Conservation (phyloP, 2,888 invertebrate species). For the Himalopsyche japonica region DNA sequence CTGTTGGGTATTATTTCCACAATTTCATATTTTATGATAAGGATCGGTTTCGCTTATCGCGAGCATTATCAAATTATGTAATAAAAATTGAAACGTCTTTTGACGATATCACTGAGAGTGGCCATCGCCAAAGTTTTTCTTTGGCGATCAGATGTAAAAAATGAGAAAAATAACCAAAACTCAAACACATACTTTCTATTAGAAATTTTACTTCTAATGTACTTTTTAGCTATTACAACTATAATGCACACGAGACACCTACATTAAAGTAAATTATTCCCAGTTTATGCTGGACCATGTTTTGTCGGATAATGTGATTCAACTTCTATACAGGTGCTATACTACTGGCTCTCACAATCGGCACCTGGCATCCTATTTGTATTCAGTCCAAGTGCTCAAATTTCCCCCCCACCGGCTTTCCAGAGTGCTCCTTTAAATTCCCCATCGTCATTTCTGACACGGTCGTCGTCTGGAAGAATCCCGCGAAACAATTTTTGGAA, state of each 20-base stretch:
- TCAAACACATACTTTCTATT: too few relatives aligned
- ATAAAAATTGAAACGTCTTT: too few relatives aligned
- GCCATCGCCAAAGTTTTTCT: too few relatives aligned
- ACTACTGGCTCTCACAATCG: not conserved
- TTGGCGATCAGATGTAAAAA: too few relatives aligned
- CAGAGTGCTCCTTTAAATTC: not conserved
- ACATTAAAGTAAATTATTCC: not conserved
- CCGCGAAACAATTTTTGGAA: not conserved
- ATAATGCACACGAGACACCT: not conserved
- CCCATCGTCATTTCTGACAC: not conserved
- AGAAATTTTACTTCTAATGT: not conserved
- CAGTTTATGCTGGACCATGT: not conserved
- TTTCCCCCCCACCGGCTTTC: not conserved
- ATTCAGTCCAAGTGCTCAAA: not conserved
- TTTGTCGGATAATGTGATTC: not conserved
- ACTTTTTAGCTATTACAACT: not conserved
- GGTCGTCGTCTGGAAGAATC: not conserved
- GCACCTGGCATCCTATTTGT: not conserved
- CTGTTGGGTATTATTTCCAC: too few relatives aligned
- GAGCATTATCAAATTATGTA: too few relatives aligned
- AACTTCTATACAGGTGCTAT: not conserved
- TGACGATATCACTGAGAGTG: too few relatives aligned
- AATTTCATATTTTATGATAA: too few relatives aligned
- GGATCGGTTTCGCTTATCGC: too few relatives aligned
- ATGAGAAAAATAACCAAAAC: too few relatives aligned